These are phyloP conservation scores for Nanger granti DNA, from an alignment of 2,113 vertebrate species.

Conservation along the genomic window DNA sequence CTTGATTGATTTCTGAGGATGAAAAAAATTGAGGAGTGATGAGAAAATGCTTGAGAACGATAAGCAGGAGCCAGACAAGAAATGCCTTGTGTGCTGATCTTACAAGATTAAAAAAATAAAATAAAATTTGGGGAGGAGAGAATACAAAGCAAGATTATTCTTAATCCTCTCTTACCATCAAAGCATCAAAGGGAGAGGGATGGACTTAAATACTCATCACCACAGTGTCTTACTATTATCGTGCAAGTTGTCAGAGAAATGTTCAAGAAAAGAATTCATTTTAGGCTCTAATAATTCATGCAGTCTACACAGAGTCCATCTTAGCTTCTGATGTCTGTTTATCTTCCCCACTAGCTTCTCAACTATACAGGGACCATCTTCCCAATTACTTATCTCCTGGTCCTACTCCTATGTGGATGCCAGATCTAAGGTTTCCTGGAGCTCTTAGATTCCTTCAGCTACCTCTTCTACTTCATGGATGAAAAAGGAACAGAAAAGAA, in stretches of 20 bases:
- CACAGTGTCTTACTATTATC: background rate
- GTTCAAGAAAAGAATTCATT: background rate
- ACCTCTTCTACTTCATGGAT: background rate
- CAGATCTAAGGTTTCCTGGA: background rate
- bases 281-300: background rate
- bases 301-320: background rate
- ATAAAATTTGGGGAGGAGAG: background rate
- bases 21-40: background rate
- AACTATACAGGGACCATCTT: background rate
- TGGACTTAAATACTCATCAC: background rate
- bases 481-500: background rate
- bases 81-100: background rate
- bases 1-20: background rate
- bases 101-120: background rate
- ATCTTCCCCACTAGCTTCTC: background rate
- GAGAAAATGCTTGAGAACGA: background rate
- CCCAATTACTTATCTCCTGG: background rate
- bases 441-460: background rate
- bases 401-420: rapidly evolving
- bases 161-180: background rate
- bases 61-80: background rate
- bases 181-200: background rate
- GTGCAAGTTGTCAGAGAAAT: background rate
- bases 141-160: background rate
- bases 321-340: background rate